Percentiles rank a stretch among this genome's conserved stretches.
phyloP scores from a whole-genome alignment of 2,888 invertebrate species.

The Cryptus armator region DNA sequence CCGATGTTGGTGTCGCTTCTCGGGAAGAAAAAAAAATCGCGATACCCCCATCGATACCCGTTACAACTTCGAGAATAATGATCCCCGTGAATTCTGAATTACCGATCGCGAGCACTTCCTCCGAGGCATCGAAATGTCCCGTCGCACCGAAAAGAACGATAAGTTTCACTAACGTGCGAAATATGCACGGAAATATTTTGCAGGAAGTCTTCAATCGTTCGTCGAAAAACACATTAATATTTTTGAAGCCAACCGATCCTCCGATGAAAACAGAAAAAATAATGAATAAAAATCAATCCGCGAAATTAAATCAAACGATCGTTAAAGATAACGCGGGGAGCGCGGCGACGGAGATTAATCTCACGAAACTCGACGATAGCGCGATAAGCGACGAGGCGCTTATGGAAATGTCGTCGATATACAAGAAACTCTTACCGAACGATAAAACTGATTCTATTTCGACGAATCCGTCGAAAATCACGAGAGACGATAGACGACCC shows the following conservation, averaged over 20 bases:
- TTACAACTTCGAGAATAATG: neutral
- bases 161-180: conserved; percentile 67
- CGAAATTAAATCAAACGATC: conserved; percentile 36
- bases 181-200: conserved; percentile 69
- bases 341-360: conserved; percentile 43
- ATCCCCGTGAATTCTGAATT: neutral
- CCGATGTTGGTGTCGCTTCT: neutral
- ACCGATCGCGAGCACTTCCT: conserved; percentile 18
- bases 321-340: conserved; percentile 45
- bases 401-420: conserved; percentile 76
- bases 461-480: conserved; percentile 9
- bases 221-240: conserved; percentile 72
- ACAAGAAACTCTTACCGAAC: conserved; percentile 70
- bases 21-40: conserved; percentile 29
- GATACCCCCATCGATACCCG: neutral
- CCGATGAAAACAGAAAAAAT: conserved; percentile 54
- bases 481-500: conserved; percentile 11
- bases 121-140: conserved; percentile 47
- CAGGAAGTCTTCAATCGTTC: conserved; percentile 72
- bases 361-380: conserved; percentile 70
- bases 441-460: conserved; percentile 54
- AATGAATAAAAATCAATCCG: neutral
- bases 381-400: conserved; percentile 74
- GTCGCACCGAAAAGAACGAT: conserved; percentile 60
- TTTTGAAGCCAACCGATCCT: conserved; percentile 72